Percentiles rank a stretch among this genome's conserved stretches.
These are phyloP conservation scores for Heliconius hermathena DNA, from an alignment of 1,140 invertebrate species.

Conservation along the genomic window DNA sequence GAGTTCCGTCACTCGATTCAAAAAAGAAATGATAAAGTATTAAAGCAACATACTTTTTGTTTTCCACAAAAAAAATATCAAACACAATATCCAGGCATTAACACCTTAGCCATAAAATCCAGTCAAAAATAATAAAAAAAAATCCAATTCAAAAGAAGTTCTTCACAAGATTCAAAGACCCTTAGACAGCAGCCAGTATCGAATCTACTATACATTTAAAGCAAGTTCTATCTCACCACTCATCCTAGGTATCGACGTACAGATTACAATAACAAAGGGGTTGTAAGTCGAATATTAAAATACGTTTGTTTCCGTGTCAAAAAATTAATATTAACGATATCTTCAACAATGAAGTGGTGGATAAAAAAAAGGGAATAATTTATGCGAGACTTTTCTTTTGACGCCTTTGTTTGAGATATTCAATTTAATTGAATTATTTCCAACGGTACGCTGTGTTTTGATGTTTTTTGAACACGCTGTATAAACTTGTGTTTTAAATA, in stretches of 20 bases:
- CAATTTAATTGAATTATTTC: constrained; percentile 67
- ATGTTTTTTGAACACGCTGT: constrained; percentile 12
- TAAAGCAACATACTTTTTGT: too few relatives aligned
- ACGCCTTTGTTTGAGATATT: constrained; percentile 70
- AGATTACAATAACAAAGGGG: constrained; percentile 70
- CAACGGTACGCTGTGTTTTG: constrained; percentile 29
- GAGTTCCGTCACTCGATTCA: too few relatives aligned
- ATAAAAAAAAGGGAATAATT: constrained; percentile 59
- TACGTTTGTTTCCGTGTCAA: constrained; percentile 69
- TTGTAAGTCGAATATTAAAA: constrained; percentile 62
- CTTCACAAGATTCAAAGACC: not conserved
- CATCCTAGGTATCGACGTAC: constrained; percentile 24
- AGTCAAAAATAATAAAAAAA: not conserved
- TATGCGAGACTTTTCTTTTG: constrained; percentile 70
- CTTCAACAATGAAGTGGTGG: constrained; percentile 62
- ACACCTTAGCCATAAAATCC: too few relatives aligned
- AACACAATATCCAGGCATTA: too few relatives aligned
- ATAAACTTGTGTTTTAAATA: constrained; percentile 2
- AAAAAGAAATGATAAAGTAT: too few relatives aligned
- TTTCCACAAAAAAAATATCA: too few relatives aligned
- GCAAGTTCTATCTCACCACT: not conserved
- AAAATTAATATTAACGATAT: constrained; percentile 77
- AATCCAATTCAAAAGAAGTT: not conserved
- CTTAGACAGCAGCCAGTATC: not conserved
- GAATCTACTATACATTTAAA: not conserved